A percentile compares a stretch with the other conserved stretches of the same genome.
Conservation (phyloP, 2,888 invertebrate genomes). For the Lasioglossum leucozonium region DNA sequence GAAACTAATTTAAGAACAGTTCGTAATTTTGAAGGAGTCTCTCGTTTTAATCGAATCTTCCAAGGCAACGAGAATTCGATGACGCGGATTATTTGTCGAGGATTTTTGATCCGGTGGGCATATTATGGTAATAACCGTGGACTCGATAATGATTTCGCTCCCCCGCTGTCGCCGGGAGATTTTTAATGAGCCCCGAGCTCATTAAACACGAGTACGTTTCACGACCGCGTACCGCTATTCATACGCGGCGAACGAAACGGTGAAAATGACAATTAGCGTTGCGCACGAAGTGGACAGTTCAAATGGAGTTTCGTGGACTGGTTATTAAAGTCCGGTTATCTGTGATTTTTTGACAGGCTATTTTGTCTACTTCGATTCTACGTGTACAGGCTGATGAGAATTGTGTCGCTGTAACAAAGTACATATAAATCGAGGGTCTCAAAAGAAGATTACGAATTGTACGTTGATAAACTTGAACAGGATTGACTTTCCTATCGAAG, state of each 20-base stretch:
- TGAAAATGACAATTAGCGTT: slow-evolving; percentile 66
- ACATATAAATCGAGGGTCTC: not conserved
- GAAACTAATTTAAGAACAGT: too few relatives aligned
- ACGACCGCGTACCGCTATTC: slow-evolving; percentile 50
- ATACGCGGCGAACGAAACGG: slow-evolving; percentile 44
- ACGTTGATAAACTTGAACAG: not conserved
- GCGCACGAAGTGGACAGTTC: slow-evolving; percentile 49
- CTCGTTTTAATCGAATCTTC: not conserved
- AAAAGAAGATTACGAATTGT: not conserved
- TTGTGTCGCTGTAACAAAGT: not conserved
- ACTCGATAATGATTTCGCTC: slow-evolving; percentile 25
- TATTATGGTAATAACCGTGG: slow-evolving; percentile 1
- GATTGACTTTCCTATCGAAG: not conserved
- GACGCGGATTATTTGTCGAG: not conserved
- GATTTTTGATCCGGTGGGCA: not conserved
- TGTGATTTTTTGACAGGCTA: slow-evolving; percentile 24
- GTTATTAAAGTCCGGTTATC: slow-evolving; percentile 54
- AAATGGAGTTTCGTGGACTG: slow-evolving; percentile 29
- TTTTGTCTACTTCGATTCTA: not conserved
- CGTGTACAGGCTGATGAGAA: not conserved
- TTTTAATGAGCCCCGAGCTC: slow-evolving; percentile 56
- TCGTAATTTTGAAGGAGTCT: not conserved
- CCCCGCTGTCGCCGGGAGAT: slow-evolving; percentile 25
- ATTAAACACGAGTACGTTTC: slow-evolving; percentile 55
- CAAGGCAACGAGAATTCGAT: not conserved